Base-by-base conservation (phyloP, 2,113 vertebrate genomes). In the Illadopsis cleaveri region DNA sequence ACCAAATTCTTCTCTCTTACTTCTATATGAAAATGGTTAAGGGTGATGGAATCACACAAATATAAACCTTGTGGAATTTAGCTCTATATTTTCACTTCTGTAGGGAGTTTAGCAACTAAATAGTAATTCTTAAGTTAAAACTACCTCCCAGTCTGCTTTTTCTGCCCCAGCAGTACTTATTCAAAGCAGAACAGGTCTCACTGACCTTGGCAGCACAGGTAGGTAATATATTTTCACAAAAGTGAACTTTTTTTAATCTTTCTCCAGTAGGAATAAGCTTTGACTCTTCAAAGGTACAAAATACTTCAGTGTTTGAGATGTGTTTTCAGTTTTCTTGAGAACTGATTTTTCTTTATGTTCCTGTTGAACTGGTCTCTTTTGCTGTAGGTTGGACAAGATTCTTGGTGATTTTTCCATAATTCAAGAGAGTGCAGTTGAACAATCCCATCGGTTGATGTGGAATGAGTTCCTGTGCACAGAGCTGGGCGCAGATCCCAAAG, bases 171-270 rank as follows among this genome's bases (percentile, higher is more conserved):
- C 1, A 7, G 33, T 75, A 88, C 31, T 93, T 73, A 91, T 23
- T 96, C 71, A 92, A 83, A 54, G 11, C 35, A 37, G 31, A n/a
- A 90, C 71, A 97, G 93, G 94, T 97, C 92, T 95, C 40, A 60
- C 44, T 93, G 95, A 96, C 96, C 95, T 95, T 96, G 95, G 93
- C 93, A 93, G n/a, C 45, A 93, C 47, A 80, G 35, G 35, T 54
- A 94, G 71, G 82, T 75, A 82, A 93, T n/a, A 82, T 35, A 69
- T 88, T 90, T 94, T 92, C 68, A 47, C 33, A 62, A 15, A 87
- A 77, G 12, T 86, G 68, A 86, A 68, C 56, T 83, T 54, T 13
- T 91, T 54, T 93, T 95, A 62, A 73, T 62, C 58, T 86, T 76
- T 68, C 62, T 77, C n/a, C 12, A 12, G 6, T 68, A 88, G 33